Evolutionary conservation across 2,113 vertebrate genomes (phyloP), one percentile per base, ranked within the genome.

Genomic region (Esox niger): DNA sequence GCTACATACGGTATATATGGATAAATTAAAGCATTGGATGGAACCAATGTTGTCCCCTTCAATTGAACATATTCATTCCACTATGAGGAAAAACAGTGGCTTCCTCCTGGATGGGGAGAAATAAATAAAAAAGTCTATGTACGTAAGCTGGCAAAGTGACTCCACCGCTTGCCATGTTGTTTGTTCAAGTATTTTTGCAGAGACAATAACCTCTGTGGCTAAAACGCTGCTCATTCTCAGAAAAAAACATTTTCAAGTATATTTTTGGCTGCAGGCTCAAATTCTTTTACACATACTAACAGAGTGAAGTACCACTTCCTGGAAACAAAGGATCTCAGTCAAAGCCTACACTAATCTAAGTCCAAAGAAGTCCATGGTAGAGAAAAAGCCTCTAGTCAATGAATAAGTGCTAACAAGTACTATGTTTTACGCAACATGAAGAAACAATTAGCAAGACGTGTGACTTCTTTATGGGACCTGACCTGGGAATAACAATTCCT

Each of bases 381-480:
- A 52, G 47, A 7, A 15, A 52, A 52, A 52, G n/a, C n/a, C 47
- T 52, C 47, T 52, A 4, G 2, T 52, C 47, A 52, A 61, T 20
- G 9, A 61, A 21, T 61, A 9, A 33, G 32, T 4, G 47, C 47
- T 23, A 67, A 21, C 21, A 8, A 46, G 32, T 23, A 60, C 43
- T 52, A 67, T 31, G 56, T 4, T 33, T 82, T 78, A 64, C 26
- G 68, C 69, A 85, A 83, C 72, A 31, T 62, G 52, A 71, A n/a
- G 8, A 35, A 73, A 54, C 55, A 68, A 10, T 43, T 17, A 71
- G 60, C 62, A 38, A 30, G 26, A 0, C 20, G 2, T 11, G 20
- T 21, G 33, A 33, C 55, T 58, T 71, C 31, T 73, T 56, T 32
- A 29, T 47, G 27, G 49, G 26, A 7, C 26, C 32, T 6, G 33